Conservation (phyloP, 2,888 invertebrate species). For the Barypeithes pellucidus region DNA sequence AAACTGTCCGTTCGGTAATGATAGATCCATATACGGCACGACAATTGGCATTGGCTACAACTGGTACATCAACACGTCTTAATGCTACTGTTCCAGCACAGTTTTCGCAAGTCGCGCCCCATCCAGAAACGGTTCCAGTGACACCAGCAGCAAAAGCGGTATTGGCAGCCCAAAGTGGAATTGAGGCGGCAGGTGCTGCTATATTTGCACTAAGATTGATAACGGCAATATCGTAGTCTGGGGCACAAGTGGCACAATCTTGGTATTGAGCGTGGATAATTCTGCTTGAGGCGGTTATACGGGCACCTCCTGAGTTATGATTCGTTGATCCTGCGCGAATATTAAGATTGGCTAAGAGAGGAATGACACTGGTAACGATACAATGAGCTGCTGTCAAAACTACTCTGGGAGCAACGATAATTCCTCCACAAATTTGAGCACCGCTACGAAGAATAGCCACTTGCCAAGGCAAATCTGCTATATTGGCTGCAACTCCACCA, state of each 20-base stretch:
- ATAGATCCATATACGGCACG: conserved; percentile 43
- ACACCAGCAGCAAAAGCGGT: conserved; percentile 29
- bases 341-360: conserved; percentile 30
- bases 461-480: conserved; percentile 67
- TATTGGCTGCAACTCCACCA: conserved; percentile 36
- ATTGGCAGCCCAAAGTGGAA: conserved; percentile 15
- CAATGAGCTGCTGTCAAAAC: conserved; percentile 74
- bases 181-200: conserved; percentile 17
- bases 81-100: conserved; percentile 25
- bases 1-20: conserved; percentile 70
- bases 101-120: conserved; percentile 41
- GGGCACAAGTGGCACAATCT: conserved; percentile 30
- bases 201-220: conserved; percentile 39
- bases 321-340: conserved; percentile 45
- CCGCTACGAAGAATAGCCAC: conserved; percentile 71
- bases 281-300: conserved; percentile 20
- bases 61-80: conserved; percentile 47
- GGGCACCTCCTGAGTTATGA: conserved; percentile 36
- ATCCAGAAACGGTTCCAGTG: conserved; percentile 44
- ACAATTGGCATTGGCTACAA: conserved; percentile 37
- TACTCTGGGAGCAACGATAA: conserved; percentile 71
- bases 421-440: conserved; percentile 73
- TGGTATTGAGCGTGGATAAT: conserved; percentile 31
- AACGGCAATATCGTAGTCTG: conserved; percentile 51
- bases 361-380: conserved; percentile 46